These are phyloP conservation scores for Crypturellus tataupa DNA, from an alignment of 2,797 vertebrate species.

Conservation along the genomic window DNA sequence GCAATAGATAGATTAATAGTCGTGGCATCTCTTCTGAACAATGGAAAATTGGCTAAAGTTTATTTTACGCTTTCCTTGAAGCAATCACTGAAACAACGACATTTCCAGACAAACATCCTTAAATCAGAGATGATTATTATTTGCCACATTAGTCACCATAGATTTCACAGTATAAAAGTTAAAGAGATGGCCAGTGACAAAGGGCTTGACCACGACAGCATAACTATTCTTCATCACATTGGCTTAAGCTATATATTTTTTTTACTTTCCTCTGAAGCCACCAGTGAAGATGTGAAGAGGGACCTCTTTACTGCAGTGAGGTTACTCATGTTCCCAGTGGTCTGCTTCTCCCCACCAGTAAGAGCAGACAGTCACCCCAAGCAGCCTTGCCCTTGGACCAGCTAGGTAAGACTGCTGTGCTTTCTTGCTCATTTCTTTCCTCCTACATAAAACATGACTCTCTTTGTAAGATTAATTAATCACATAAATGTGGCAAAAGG, in stretches of 20 bases:
- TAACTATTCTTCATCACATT: neutral
- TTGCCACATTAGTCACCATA: neutral
- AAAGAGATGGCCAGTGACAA: neutral
- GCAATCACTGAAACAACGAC: neutral
- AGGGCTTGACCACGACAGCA: neutral
- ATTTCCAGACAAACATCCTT: neutral
- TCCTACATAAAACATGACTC: neutral
- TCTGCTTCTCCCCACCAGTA: neutral
- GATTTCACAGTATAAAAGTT: neutral
- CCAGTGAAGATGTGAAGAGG: neutral
- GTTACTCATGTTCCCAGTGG: rapidly evolving
- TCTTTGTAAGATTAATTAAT: neutral
- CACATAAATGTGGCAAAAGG: neutral
- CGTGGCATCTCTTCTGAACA: neutral
- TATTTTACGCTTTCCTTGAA: constrained; percentile 17
- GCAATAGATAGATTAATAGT: neutral
- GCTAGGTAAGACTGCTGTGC: neutral
- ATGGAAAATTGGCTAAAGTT: neutral
- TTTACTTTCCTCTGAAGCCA: neutral
- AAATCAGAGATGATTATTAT: neutral
- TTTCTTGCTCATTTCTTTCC: neutral
- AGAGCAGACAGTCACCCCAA: neutral
- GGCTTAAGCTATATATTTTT: neutral
- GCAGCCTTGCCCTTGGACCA: neutral
- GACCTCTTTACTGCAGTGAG: neutral